These are phyloP conservation scores for Plumapathes pennacea DNA, from an alignment of 92 coral and sea anemone genomes.

Conservation along the genomic window DNA sequence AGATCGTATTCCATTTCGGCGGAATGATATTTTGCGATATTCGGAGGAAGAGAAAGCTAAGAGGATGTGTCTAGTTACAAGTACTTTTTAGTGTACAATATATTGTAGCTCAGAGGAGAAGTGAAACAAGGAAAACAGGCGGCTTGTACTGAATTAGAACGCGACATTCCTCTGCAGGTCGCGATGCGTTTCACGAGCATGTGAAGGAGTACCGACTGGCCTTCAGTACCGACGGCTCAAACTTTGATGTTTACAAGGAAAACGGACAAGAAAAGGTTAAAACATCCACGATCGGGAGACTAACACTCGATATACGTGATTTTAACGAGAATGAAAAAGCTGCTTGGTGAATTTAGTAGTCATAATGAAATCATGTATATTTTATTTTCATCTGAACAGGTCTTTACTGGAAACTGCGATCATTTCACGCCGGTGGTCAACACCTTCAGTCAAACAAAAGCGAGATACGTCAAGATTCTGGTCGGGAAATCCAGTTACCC, in stretches of 20 bases:
- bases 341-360: background rate
- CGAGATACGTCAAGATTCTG: constrained; percentile 72
- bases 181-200: constrained; percentile 86
- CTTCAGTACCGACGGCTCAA: constrained; percentile 59
- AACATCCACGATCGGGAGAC: too few species aligned
- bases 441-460: constrained; percentile 53
- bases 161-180: constrained; percentile 41
- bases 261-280: constrained; percentile 68
- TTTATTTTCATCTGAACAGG: constrained; percentile 21
- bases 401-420: constrained; percentile 88
- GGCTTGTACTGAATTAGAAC: too few species aligned
- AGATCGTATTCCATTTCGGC: too few species aligned
- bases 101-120: too few species aligned
- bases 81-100: too few species aligned
- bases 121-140: too few species aligned
- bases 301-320: background rate
- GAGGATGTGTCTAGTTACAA: too few species aligned
- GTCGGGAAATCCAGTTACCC: constrained; percentile 69
- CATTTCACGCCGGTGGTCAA: constrained; percentile 89
- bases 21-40: too few species aligned
- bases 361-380: background rate
- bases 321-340: too few species aligned
- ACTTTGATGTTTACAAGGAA: constrained; percentile 55
- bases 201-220: constrained; percentile 77
- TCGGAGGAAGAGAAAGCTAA: too few species aligned